Evolutionary conservation across 2,888 invertebrate species (phyloP), one percentile per base, ranked within the genome.

Genomic region (Sepioteuthis lessoniana): DNA sequence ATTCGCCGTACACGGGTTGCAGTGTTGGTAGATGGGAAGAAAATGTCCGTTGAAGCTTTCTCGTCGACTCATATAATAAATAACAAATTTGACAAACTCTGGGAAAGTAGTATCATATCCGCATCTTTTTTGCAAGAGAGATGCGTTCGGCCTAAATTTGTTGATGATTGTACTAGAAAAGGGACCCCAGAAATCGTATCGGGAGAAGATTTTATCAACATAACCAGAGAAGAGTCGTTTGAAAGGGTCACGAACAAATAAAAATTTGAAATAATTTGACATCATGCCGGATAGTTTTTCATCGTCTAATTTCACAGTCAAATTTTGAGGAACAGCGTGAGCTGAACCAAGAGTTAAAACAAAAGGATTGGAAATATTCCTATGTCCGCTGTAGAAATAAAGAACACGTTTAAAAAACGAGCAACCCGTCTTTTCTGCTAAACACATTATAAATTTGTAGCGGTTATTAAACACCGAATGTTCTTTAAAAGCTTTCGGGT

Each of bases 231-330:
- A 90, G 16, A 94, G 60, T 38, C 94, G 37, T 16, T 93, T 93
- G 47, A 90, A 94, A 19, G 94, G 94, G 76, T 94, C 93, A n/a
- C 94, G 94, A 28, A 94, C 94, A 38, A 94, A 94, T 90, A 94
- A 19, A n/a, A 91, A 21, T 31, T 76, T 37, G 21, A 50, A 90
- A n/a, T 93, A 94, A 2, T 93, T 31, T 25, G 47, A 13, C 46
- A 93, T 55, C 1, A 90, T 28, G 3, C 90, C 16, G 1, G 90
- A 19, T 7, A 46, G 25, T 21, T n/a, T 38, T 2, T n/a, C 16
- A 4, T 50, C 35, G 13, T n/a, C 8, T 19, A 93, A 42, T 25
- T 42, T 28, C 0, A 42, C 28, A 2, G 90, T 35, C 1, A 2
- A 28, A 28, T 37, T 42, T 31, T 46, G 91, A 28, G 93, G 50